Percentiles rank a stretch among this genome's conserved stretches.
Evolutionary conservation across 2,888 invertebrate species (phyloP).

Genomic region (Sacculina carcini): DNA sequence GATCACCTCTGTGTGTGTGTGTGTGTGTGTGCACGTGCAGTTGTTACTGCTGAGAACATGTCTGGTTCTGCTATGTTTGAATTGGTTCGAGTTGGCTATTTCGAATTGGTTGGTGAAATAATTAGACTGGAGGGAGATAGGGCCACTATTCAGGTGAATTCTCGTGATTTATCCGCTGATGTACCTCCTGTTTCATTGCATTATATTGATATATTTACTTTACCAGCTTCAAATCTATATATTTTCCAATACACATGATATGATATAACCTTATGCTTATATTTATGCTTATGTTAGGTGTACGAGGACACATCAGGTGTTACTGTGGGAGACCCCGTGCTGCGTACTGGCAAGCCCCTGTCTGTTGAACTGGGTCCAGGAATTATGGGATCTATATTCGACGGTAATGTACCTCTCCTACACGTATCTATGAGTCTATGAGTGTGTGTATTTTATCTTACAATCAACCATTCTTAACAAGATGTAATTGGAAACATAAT

Average conservation of each 20-base stretch:
- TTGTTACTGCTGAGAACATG: conserved; percentile 98
- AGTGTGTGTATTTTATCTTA: not conserved
- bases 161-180: conserved; percentile 19
- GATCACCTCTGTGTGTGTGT: conserved; percentile 51
- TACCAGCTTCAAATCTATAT: conserved; percentile 1
- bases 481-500: too few species aligned
- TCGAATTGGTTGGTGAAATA: conserved; percentile 95
- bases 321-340: conserved; percentile 94
- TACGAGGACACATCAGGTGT: conserved; percentile 93
- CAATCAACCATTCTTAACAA: too few species aligned
- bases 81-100: conserved; percentile 91
- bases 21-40: conserved; percentile 26
- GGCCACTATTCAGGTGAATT: conserved; percentile 90
- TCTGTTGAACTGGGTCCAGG: conserved; percentile 98
- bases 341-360: conserved; percentile 91
- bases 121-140: conserved; percentile 98
- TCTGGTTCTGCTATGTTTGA: conserved; percentile 99
- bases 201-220: conserved; percentile 7
- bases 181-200: too few species aligned
- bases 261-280: not conserved
- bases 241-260: conserved; percentile 9
- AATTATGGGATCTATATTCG: conserved; percentile 97
- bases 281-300: conserved; percentile 38
- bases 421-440: too few species aligned
- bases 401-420: too few species aligned